Evolutionary conservation across 2,113 vertebrate genomes (phyloP), one percentile per base, ranked within the genome.

Genomic region (Osmerus eperlanus): DNA sequence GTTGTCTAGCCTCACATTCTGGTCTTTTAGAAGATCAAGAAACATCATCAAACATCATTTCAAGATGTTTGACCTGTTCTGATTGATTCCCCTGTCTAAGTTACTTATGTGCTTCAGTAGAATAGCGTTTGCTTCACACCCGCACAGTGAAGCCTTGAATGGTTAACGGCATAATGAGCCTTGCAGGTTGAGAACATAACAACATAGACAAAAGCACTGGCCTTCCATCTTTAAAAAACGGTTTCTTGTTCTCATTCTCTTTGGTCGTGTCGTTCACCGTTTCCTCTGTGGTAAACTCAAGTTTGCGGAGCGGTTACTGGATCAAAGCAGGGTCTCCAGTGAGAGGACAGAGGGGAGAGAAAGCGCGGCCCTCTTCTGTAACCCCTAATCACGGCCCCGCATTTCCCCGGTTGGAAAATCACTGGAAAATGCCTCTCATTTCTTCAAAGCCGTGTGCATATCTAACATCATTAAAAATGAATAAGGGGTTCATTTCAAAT

Each of bases 401-500:
- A 18, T 36, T 81, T 70, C 68, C 32, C 54, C 36, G 16, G 64
- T 68, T 19, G 29, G 41, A 71, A 76, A 54, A 81, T 77, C 61
- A 70, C 63, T 73, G 67, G 74, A 76, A 83, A 78, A 69, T 51
- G 36, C 76, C 74, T 68, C 72, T 82, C 70, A 78, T 86, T 79
- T 78, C 75, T 78, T 86, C 70, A 78, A 82, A 84, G 80, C 70
- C 11, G 47, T 75, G 69, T 81, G 65, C 73, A 83, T 71, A 80
- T 79, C 74, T 70, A 86, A 83, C 79, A 80, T 78, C 61, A 59
- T 87, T 60, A 88, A 89, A 85, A 83, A 86, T 84, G 81, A 74
- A 87, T 84, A 72, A 81, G 29, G 59, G 41, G 76, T 78, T 87
- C 71, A 80, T 89, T 79, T 85, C 62, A 79, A 80, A 81, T 70